Base-by-base conservation (phyloP, 1,140 invertebrate species). In the Tyrophagus putrescentiae region DNA sequence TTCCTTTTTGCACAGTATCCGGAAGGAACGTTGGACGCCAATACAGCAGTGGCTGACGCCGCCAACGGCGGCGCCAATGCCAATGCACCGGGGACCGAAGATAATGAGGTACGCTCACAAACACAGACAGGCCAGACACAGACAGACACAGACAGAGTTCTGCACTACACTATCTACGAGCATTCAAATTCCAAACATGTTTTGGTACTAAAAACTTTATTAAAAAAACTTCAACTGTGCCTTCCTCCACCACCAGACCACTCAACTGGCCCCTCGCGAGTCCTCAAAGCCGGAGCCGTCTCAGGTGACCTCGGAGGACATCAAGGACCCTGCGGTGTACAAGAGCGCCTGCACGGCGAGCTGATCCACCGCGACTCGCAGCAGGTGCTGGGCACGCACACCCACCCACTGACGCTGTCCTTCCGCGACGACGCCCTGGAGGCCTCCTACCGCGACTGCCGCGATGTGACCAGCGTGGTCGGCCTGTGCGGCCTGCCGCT, bases 311-410 rank as follows among this genome's bases (percentile, higher is more conserved):
- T 11, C 9, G 4, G 62, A 52, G 7, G 60, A 58, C 21, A 57
- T 57, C 13, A 61, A 82, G 65, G 79, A 80, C 64, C 79, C 79
- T 0, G 77, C 84, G 64, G 81, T 83, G 62, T 86, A 85, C 66
- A 82, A 83, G 67, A 75, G 78, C 73, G 84, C 60, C 75, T 92
- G 58, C 77, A 82, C 65, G 82, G 85, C 70, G 87, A 90, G 69
- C 76, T 91, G 23, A 81, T 87, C 59, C 84, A 81, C 66, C 78
- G 85, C 70, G 83, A 87, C 74, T 82, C 82, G 33, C 25, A 29
- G 52, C 57, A 65, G 42, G 60, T 64, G 45, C 44, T 67, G 21
- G 28, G 41, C 11, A 32, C 64, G 25, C 61, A 64, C 16, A 65
- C 61, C 42, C 63, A 67, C 25, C 54, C 48, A 11, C 21, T 70